Conservation (phyloP, 1,140 invertebrate genomes). For the Triops longicaudatus region DNA sequence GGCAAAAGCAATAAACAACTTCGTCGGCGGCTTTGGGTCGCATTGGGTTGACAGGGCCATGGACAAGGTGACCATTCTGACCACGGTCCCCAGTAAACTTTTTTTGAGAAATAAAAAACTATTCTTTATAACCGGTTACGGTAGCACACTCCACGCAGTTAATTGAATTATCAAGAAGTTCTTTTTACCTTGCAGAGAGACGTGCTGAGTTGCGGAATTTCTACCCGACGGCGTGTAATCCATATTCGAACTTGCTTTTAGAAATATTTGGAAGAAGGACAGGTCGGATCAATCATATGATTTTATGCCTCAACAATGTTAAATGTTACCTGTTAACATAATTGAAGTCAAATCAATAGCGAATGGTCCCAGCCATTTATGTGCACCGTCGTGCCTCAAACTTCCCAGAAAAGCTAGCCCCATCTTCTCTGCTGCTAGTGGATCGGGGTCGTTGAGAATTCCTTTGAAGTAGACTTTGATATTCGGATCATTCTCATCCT, state of each 20-base stretch:
- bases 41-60: conserved; percentile 31
- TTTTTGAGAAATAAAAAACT: background rate
- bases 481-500: background rate
- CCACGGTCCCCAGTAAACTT: conserved; percentile 33
- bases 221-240: background rate
- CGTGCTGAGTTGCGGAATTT: background rate
- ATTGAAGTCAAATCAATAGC: conserved; percentile 40
- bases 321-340: conserved; percentile 34
- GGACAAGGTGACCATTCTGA: conserved; percentile 33
- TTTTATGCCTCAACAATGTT: conserved; percentile 21
- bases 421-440: conserved; percentile 34
- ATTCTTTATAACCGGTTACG: too few species aligned
- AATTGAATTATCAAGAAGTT: background rate
- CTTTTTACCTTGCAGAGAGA: background rate
- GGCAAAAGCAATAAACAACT: conserved; percentile 30
- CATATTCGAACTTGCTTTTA: background rate
- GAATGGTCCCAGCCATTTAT: conserved; percentile 38
- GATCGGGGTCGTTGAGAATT: conserved; percentile 19
- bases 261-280: background rate
- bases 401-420: conserved; percentile 39
- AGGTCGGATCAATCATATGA: conserved; percentile 14
- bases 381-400: conserved; percentile 36
- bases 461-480: conserved; percentile 22
- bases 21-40: conserved; percentile 32
- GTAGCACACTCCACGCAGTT: background rate